These are phyloP conservation scores for Zeugodacus cucurbitae DNA, from an alignment of 1,140 invertebrate genomes.

Conservation along the genomic window DNA sequence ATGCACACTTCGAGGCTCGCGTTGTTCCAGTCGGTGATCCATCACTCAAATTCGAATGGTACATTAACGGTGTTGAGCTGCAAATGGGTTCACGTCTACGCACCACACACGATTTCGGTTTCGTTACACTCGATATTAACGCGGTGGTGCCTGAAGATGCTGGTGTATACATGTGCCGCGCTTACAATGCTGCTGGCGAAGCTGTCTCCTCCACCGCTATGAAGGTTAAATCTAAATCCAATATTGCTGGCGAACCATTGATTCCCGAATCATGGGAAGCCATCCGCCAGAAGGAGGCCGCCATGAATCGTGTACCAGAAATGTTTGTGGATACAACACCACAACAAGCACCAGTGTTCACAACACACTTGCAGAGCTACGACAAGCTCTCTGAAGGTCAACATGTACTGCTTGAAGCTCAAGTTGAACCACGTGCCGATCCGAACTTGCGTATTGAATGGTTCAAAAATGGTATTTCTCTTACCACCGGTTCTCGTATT, in stretches of 20 bases:
- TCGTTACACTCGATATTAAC: conserved; percentile 91
- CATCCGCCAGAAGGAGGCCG: conserved; percentile 88
- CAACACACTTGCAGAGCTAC: conserved; percentile 87
- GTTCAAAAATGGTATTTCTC: conserved; percentile 91
- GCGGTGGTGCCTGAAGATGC: conserved; percentile 90
- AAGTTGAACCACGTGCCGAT: conserved; percentile 95
- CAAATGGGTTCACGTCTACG: conserved; percentile 90
- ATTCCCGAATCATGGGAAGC: conserved; percentile 91
- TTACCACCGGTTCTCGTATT: conserved; percentile 85
- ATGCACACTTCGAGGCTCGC: conserved; percentile 95
- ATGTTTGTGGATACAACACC: conserved; percentile 84
- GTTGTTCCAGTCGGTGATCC: conserved; percentile 96
- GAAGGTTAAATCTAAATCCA: conserved; percentile 84
- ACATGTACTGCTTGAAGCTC: conserved; percentile 92
- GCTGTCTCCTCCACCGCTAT: conserved; percentile 89
- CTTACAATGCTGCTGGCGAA: conserved; percentile 90
- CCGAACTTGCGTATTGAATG: conserved; percentile 91
- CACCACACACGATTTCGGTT: conserved; percentile 93
- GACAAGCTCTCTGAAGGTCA: conserved; percentile 90
- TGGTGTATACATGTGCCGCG: conserved; percentile 93
- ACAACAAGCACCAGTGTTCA: conserved; percentile 89
- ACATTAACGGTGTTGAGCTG: conserved; percentile 90
- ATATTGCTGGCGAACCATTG: conserved; percentile 82
- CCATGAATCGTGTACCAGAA: conserved; percentile 87
- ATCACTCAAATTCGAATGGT: conserved; percentile 92